Conservation (phyloP, 2,888 invertebrate species). For the Pterobdella sp. region DNA sequence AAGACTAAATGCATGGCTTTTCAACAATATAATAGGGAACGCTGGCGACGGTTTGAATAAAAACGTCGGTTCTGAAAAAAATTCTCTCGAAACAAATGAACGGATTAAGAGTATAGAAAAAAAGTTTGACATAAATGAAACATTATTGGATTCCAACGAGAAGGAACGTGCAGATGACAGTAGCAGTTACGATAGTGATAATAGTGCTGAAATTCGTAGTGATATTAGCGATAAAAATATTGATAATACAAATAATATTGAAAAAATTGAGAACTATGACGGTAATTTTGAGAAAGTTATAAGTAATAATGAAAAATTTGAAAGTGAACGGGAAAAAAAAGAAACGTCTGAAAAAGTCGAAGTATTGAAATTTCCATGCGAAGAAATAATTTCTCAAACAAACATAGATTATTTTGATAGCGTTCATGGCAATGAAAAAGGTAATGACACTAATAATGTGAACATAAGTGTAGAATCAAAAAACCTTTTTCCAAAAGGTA, state of each 20-base stretch:
- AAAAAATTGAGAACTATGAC: too few relatives aligned
- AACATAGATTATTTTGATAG: too few relatives aligned
- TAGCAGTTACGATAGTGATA: slow-evolving; percentile 10
- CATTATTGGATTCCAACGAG: too few relatives aligned
- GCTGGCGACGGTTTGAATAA: neutral
- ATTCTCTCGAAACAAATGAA: neutral
- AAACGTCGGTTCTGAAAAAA: neutral
- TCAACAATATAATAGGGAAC: too few relatives aligned
- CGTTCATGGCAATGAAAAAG: too few relatives aligned
- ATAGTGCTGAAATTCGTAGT: neutral
- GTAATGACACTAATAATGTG: too few relatives aligned
- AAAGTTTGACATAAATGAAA: too few relatives aligned
- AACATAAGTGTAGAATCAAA: too few relatives aligned
- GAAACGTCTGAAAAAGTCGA: neutral
- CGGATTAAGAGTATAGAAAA: neutral
- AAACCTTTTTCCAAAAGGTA: too few relatives aligned
- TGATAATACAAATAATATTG: neutral
- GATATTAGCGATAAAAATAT: neutral
- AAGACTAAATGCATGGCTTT: too few relatives aligned
- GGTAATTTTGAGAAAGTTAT: neutral
- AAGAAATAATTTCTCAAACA: neutral
- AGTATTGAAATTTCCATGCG: neutral
- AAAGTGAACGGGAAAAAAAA: neutral
- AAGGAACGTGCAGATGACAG: slow-evolving; percentile 3
- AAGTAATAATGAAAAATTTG: neutral